phyloP scores from a whole-genome alignment of 2,113 vertebrate species.

The Labeo catla region DNA sequence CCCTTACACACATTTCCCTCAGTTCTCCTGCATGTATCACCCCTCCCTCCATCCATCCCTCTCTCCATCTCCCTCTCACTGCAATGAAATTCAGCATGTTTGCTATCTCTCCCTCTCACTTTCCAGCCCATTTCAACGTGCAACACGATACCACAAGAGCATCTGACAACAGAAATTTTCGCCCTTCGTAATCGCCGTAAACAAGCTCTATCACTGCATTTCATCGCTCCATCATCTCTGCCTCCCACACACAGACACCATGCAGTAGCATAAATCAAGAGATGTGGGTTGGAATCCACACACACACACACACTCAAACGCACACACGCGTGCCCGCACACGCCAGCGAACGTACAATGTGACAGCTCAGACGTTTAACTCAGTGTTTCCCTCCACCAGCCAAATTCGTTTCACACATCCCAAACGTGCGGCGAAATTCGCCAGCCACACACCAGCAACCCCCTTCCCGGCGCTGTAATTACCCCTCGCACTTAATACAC shows the following conservation, averaged over 20 bases:
- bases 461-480: conserved; percentile 42
- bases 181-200: conserved; percentile 57
- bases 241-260: conserved; percentile 60
- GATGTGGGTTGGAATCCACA: conserved; percentile 62
- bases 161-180: conserved; percentile 58
- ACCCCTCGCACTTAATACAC: conserved; percentile 32
- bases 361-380: conserved; percentile 62
- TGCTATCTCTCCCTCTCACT: conserved; percentile 9
- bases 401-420: conserved; percentile 62
- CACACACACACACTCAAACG: background rate
- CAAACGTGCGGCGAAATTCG: conserved; percentile 28
- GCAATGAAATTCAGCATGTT: conserved; percentile 65
- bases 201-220: conserved; percentile 65
- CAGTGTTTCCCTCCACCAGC: conserved; percentile 42
- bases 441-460: conserved; percentile 48
- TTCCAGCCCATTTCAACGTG: conserved; percentile 56
- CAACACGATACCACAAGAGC: conserved; percentile 63
- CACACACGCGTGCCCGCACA: conserved; percentile 56
- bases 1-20: conserved; percentile 63
- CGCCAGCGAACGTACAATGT: conserved; percentile 41
- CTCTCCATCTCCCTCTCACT: conserved; percentile 61
- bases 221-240: conserved; percentile 57
- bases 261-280: conserved; percentile 80
- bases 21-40: conserved; percentile 58
- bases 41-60: conserved; percentile 53